Evolutionary conservation across 2,888 invertebrate genomes (phyloP), one percentile per base, ranked within the genome.

Genomic region (Orchestes rusci): DNA sequence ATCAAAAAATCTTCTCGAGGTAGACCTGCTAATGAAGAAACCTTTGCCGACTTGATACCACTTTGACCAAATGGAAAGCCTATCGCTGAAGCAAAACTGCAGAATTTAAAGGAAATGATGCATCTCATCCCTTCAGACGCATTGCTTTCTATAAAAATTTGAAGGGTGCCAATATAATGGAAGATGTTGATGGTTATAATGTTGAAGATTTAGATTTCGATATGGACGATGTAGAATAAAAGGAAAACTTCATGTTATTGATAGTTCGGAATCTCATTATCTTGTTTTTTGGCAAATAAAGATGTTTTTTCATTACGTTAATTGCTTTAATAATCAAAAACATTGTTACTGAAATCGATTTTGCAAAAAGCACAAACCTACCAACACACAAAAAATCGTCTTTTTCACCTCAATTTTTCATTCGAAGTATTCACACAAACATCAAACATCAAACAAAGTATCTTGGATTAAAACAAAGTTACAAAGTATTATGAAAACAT

Each of bases 171-270:
- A 31, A 17, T 28, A 39, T 39, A 38, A 44, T 32, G 19, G 32
- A 31, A 31, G 44, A 39, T 44, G 20, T 44, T 28, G 39, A 44
- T 18, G 39, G 44, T 27, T 44, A 39, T 38, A 39, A 39, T 16
- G 33, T 39, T 31, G 31, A 20, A 39, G 38, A 32, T 19, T 29
- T 39, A 30, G 43, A 43, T 43, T 43, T 43, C 32, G 43, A 43
- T 20, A 19, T 43, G 23, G 23, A 38, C 12, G n/a, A 29, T 30
- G 30, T 31, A 43, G 37, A 38, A 38, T 43, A 38, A 18, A 38
- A 30, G 34, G 1, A 35, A 27, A 42, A 31, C 12, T 5, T n/a
- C n/a, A 23, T 7, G 7, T 23, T 7, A 4, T 31, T 12, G 12
- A 31, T 31, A 31, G 32, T 31, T 31, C 7, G n/a, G 32, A 31